phyloP scores from a whole-genome alignment of 2,888 invertebrate genomes.

The Pemphredon lugubris region DNA sequence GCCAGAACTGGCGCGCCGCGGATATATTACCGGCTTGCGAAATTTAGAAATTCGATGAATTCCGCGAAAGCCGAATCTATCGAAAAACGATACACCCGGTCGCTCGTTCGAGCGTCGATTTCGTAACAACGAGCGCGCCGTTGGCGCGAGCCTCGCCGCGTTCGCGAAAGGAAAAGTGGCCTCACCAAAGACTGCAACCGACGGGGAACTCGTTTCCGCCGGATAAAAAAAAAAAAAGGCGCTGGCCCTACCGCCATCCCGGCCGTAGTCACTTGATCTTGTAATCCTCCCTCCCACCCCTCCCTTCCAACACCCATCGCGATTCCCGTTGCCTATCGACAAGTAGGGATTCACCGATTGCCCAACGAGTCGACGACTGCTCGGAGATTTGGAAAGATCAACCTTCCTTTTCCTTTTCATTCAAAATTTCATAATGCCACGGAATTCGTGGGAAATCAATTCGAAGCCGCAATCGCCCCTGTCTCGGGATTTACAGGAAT shows the following conservation, averaged over 20 bases:
- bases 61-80: not conserved
- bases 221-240: too few relatives aligned
- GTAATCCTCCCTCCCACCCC: conserved; percentile 29
- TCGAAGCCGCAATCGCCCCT: too few relatives aligned
- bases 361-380: too few relatives aligned
- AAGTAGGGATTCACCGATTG: too few relatives aligned
- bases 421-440: too few relatives aligned
- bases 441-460: too few relatives aligned
- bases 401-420: too few relatives aligned
- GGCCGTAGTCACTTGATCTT: conserved; percentile 18
- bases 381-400: too few relatives aligned
- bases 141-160: not conserved
- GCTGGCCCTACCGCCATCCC: conserved; percentile 5
- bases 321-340: not conserved
- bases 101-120: conserved; percentile 10
- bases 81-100: conserved; percentile 21
- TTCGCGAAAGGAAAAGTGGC: conserved; percentile 37
- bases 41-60: conserved; percentile 10
- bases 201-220: conserved; percentile 40
- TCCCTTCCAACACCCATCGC: not conserved
- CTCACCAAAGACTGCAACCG: conserved; percentile 26
- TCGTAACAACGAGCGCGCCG: conserved; percentile 21
- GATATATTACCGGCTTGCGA: too few relatives aligned
- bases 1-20: too few relatives aligned
- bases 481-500: too few relatives aligned